Conservation (phyloP, 1,140 invertebrate genomes). For the Drosophila kikkawai region DNA sequence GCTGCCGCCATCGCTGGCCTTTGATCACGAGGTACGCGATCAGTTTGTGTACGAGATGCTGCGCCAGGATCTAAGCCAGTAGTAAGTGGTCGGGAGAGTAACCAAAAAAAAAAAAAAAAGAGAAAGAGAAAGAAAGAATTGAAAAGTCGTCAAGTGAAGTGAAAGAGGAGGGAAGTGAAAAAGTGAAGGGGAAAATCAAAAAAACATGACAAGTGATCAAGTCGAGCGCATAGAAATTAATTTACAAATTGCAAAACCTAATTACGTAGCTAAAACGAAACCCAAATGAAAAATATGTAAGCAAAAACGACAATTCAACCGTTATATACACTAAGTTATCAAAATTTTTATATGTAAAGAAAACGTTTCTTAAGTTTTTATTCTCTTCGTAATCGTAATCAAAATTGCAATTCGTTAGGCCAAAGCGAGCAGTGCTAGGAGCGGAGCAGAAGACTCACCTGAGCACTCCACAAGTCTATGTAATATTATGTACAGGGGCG, state of each 20-base stretch:
- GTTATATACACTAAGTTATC: slow-evolving; percentile 55
- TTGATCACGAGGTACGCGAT: slow-evolving; percentile 74
- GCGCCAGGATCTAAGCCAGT: slow-evolving; percentile 70
- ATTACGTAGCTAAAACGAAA: slow-evolving; percentile 57
- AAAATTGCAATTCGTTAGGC: slow-evolving; percentile 52
- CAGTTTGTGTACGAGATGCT: slow-evolving; percentile 80
- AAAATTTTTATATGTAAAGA: slow-evolving; percentile 59
- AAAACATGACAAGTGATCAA: slow-evolving; percentile 76
- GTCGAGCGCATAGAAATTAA: slow-evolving; percentile 65
- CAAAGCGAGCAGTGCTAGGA: slow-evolving; percentile 29
- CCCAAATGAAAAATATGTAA: slow-evolving; percentile 33
- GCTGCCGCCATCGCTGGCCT: slow-evolving; percentile 83
- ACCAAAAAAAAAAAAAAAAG: slow-evolving; percentile 53
- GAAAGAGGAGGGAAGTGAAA: slow-evolving; percentile 6
- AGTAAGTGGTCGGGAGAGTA: slow-evolving; percentile 57
- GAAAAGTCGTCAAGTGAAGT: slow-evolving; percentile 49
- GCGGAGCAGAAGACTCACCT: slow-evolving; percentile 67
- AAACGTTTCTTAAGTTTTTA: slow-evolving; percentile 49
- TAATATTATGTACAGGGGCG: slow-evolving; percentile 40
- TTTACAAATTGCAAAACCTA: slow-evolving; percentile 51
- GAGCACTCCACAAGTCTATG: slow-evolving; percentile 71
- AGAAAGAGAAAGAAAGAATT: slow-evolving; percentile 1
- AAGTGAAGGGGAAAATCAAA: slow-evolving; percentile 18
- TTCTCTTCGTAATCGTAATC: slow-evolving; percentile 31
- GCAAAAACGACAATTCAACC: slow-evolving; percentile 38